phyloP scores from a whole-genome alignment of 2,888 invertebrate genomes.

The Tenthredo mesomela region DNA sequence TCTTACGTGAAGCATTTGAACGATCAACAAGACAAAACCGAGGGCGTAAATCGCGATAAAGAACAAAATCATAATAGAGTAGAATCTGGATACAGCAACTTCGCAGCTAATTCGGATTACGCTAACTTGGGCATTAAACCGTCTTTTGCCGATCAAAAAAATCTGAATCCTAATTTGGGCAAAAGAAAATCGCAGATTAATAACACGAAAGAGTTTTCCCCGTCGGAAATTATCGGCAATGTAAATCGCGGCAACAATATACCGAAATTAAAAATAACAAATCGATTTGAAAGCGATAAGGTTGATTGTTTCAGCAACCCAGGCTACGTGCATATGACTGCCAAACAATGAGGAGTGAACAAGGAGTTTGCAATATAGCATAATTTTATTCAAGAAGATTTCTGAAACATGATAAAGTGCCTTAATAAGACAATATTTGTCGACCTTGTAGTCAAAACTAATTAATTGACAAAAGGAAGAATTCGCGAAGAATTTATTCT shows the following conservation, averaged over 20 bases:
- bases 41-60: background rate
- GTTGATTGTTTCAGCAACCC: slow-evolving; percentile 74
- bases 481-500: too few relatives aligned
- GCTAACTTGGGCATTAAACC: background rate
- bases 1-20: slow-evolving; percentile 73
- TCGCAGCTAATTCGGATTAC: background rate
- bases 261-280: slow-evolving; percentile 78
- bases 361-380: background rate
- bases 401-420: background rate
- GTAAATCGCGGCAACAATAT: slow-evolving; percentile 80
- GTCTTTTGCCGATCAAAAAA: slow-evolving; percentile 47
- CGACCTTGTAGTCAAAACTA: background rate
- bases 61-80: background rate
- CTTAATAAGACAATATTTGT: too few relatives aligned
- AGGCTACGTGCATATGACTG: slow-evolving; percentile 73
- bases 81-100: background rate
- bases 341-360: background rate
- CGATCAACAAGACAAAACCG: slow-evolving; percentile 63
- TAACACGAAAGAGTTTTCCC: slow-evolving; percentile 60
- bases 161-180: slow-evolving; percentile 66
- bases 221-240: slow-evolving; percentile 64
- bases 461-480: background rate
- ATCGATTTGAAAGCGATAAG: slow-evolving; percentile 49
- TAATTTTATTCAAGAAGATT: background rate
- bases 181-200: slow-evolving; percentile 67